Evolutionary conservation across 2,113 vertebrate genomes (phyloP), one percentile per base, ranked within the genome.

Genomic region (Prinia subflava): DNA sequence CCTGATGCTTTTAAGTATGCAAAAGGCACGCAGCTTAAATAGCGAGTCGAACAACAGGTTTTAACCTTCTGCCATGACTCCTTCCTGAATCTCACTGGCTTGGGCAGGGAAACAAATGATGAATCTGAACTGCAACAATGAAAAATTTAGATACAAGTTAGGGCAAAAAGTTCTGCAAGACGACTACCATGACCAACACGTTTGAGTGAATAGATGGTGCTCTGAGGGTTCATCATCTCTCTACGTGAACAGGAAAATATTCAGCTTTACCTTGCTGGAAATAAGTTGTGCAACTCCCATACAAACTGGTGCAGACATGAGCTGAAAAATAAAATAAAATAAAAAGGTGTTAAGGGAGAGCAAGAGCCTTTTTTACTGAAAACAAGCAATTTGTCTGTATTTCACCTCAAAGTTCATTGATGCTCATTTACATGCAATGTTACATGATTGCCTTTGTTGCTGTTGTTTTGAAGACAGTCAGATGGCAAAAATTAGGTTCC

Each of bases 1-100:
- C 91, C 91, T 33, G 52, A 90, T 86, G 89, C 85, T 97, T 95
- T 86, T 88, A 75, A 25, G 78, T 91, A 82, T 75, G 56, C 89
- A 94, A 90, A 92, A 96, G 64, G 52, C 84, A 95, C 6, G 35
- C 84, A 87, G 90, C 70, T 83, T 90, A 95, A 94, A 91, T 78
- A 90, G 68, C 1, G 2, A 91, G 70, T 78, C 78, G 41, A 52
- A 79, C 69, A 80, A 62, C 62, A 89, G 94, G 65, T 18, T 31
- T 94, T 94, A 96, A 78, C 41, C 46, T 90, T 94, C 77, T 94
- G 57, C 73, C 28, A 3, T 89, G 89, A 86, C 94, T 97, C 83
- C 81, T 92, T 87, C 85, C 84, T 88, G 91, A 95, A 57, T 92
- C 93, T 83, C 73, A 41, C 28, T 89, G 75, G 90, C 53, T 92